Base-by-base conservation (phyloP, 1,140 invertebrate genomes). In the Nautilus pompilius region DNA sequence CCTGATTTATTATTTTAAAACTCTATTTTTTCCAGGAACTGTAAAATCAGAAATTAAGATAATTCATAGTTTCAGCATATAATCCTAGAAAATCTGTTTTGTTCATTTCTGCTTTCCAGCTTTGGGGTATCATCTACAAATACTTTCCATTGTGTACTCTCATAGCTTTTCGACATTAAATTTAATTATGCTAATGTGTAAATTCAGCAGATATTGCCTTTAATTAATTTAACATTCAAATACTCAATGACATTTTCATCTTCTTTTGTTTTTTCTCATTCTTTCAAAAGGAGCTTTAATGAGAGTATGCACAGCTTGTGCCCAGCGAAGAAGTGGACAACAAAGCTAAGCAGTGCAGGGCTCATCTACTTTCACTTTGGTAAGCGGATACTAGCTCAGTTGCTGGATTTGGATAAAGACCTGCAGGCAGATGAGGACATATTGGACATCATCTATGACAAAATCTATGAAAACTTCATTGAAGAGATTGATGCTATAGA, bases 401-500 rank as follows among this genome's bases (percentile, higher is more conserved):
- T 85, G 6, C 69, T 86, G 5, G 71, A 76, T n/a, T 62, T 24
- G 41, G 29, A 53, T 20, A n/a, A n/a, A n/a, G n/a, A n/a, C n/a
- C 63, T 70, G 36, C 46, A 56, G 13, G 28, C 56, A 8, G 60
- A 69, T 41, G 75, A 77, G 46, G 65, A 68, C 1, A 57, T 76
- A 13, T 69, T 68, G 10, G 68, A 87, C 59, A 71, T 82, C 8
- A 82, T 96, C n/a, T 98, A 88, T 77, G 85, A 89, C 60, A 90
- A 90, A 79, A 85, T 99, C 0, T 99, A 99, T 83, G 88, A 93
- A 63, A 87, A 87, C 56, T 92, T 99, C 63, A 88, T 99, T 22
- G 88, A 93, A 84, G 96, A 98, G 87, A 87, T 99, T 62, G 97
- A 99, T 85, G 96, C 89, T 5, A 92, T 98, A 62, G 97, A 99